Conservation (phyloP, 2,888 invertebrate genomes). For the Taphrorychus bicolor region DNA sequence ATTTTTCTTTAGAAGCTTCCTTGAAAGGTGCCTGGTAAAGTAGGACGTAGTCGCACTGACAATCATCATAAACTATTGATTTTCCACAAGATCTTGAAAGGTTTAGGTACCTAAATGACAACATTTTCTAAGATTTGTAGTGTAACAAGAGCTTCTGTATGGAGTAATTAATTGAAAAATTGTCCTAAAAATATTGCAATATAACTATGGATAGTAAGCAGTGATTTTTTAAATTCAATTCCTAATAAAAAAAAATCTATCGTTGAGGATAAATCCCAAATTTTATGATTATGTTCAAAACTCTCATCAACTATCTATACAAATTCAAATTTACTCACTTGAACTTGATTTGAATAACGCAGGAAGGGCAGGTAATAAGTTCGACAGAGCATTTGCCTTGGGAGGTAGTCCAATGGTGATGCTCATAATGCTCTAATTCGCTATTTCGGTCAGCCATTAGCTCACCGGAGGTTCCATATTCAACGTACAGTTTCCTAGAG, state of each 20-base stretch:
- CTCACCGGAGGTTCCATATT: conserved; percentile 56
- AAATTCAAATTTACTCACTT: too few species aligned
- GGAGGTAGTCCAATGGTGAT: conserved; percentile 21
- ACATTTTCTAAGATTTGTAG: too few species aligned
- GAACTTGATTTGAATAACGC: conserved; percentile 66
- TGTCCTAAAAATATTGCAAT: too few species aligned
- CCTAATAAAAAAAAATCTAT: too few species aligned
- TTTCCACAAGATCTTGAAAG: conserved; percentile 53
- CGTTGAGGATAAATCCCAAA: too few species aligned
- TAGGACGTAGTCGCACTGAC: conserved; percentile 69
- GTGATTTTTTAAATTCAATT: too few species aligned
- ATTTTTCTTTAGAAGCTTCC: conserved; percentile 66
- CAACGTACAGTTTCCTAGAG: conserved; percentile 53
- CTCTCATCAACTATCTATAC: too few species aligned
- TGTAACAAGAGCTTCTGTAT: too few species aligned
- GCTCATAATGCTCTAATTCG: neutral
- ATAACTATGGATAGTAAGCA: too few species aligned
- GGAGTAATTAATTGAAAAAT: too few species aligned
- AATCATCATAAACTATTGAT: conserved; percentile 47
- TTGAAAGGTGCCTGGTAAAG: conserved; percentile 72
- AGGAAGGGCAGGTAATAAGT: conserved; percentile 74
- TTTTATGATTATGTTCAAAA: too few species aligned
- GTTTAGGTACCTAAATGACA: conserved; percentile 52
- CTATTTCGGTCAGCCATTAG: conserved; percentile 53
- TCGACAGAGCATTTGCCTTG: conserved; percentile 68